Evolutionary conservation across 2,797 vertebrate species (phyloP), one percentile per base, ranked within the genome.

Genomic region (Scleropages formosus): DNA sequence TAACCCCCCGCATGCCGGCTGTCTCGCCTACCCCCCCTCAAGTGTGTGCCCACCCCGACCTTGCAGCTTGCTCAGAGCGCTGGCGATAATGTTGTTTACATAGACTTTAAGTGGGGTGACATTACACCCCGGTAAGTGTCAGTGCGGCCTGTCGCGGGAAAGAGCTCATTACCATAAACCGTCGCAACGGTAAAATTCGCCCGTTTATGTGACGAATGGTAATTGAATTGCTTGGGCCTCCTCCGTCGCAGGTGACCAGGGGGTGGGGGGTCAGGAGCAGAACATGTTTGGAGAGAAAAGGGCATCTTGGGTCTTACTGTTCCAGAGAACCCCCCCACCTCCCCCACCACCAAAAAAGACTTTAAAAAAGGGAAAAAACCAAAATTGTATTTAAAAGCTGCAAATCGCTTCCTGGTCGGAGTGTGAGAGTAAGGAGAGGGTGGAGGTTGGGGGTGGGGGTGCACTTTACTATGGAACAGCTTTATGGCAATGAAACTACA

Each of bases 51-150:
- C 90, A 91, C 85, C 89, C 82, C 90, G 91, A 93, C 91, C 89
- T 93, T 94, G 90, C 89, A 90, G 91, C 89, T 89, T 88, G 90
- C 84, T 82, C 46, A 89, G 87, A 88, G 88, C 88, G 89, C 89
- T 88, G 89, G 90, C 87, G 89, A 92, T 94, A 92, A 93, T 92
- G 89, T 91, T 93, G 90, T 94, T 93, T 94, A 92, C 92, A 93
- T 88, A 93, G 89, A 88, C 89, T 93, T 93, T 93, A 93, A 92
- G 90, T 92, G 90, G 88, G 93, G 88, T 93, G 91, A 93, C 92
- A 93, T 94, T 93, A 93, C 91, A 92, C 91, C 91, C 86, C 90
- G 90, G 89, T 89, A 90, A 91, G 91, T 91, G 91, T 92, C 90
- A 91, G 88, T 90, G 92, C 88, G 90, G 84, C 89, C 86, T 89